phyloP scores from a whole-genome alignment of 2,888 invertebrate genomes.

The Protophormia terraenovae region DNA sequence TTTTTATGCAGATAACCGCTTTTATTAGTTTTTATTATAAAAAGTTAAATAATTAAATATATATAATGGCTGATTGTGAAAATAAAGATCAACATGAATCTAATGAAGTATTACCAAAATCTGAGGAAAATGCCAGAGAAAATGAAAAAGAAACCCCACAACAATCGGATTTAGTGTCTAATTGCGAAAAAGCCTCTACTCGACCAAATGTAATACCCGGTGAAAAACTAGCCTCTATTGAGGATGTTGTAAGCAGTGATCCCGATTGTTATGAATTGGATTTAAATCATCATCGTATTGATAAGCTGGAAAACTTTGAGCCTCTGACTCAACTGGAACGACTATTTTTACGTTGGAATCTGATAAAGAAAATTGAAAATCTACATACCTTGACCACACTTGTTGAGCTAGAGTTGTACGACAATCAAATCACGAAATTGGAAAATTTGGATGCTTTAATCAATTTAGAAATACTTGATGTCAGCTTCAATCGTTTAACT shows the following conservation, averaged over 20 bases:
- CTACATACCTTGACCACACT: constrained; percentile 88
- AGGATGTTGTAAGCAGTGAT: constrained; percentile 78
- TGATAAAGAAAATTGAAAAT: constrained; percentile 97
- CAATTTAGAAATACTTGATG: constrained; percentile 93
- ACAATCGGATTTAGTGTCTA: constrained; percentile 2
- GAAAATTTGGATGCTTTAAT: constrained; percentile 93
- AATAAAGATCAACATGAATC: background rate
- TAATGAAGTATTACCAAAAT: background rate
- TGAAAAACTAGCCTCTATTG: constrained; percentile 74
- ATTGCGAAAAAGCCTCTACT: constrained; percentile 25
- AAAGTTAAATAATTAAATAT: background rate
- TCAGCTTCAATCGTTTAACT: constrained; percentile 96
- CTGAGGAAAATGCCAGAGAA: background rate
- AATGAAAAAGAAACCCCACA: background rate
- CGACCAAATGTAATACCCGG: constrained; percentile 49
- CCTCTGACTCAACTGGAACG: constrained; percentile 88
- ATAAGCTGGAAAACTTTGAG: constrained; percentile 92
- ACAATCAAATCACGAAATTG: constrained; percentile 96
- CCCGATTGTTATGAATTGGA: constrained; percentile 84
- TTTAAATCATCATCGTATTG: constrained; percentile 93
- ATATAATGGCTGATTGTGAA: constrained; percentile 27
- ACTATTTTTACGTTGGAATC: constrained; percentile 95
- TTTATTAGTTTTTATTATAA: too few relatives aligned
- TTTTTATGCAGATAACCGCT: too few relatives aligned
- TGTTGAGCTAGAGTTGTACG: constrained; percentile 95